Evolutionary conservation across 2,797 vertebrate genomes (phyloP), one percentile per base, ranked within the genome.

Genomic region (Taenioides sp.): DNA sequence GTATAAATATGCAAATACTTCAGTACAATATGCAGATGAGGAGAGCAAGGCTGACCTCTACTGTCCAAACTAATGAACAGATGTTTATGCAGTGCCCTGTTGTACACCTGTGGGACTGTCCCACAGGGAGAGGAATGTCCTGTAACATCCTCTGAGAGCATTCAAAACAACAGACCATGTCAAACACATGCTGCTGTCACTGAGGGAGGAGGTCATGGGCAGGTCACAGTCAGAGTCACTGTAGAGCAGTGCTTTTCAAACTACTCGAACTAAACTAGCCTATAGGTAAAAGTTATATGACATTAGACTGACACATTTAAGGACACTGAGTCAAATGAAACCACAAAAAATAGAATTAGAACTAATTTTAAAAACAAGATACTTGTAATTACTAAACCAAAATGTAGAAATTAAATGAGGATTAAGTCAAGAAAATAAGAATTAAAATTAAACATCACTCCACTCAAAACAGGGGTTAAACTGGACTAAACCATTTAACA

Each of bases 1-100:
- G 22, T 25, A 28, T 80, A 75, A 80, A 64, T 72, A 86, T 84
- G 81, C 73, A 85, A 88, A 89, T 85, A 3, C 54, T 22, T 10
- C 18, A 25, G 64, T 27, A 31, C 65, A 67, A 0, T 0, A 40
- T 14, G 60, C 67, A 62, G 62, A 62, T 73, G 66, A 69, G 66
- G 55, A 64, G 65, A 75, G 81, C 37, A 72, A 72, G 74, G 76
- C 74, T 89, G 87, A 91, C 88, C 91, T 89, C 83, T 86, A 79
- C 83, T 87, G 90, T 89, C 91, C 73, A 80, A 78, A 77, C 59
- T 84, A 87, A 90, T 88, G 84, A 87, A 80, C 77, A 80, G 64
- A 72, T 87, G 83, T 84, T 86, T 87, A 88, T 89, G 80, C 86
- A 79, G 75, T 57, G 64, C 75, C 52, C 28, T 70, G 50, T 71